Evolutionary conservation across 2,797 vertebrate genomes (phyloP).

Genomic region (Chelon auratus): DNA sequence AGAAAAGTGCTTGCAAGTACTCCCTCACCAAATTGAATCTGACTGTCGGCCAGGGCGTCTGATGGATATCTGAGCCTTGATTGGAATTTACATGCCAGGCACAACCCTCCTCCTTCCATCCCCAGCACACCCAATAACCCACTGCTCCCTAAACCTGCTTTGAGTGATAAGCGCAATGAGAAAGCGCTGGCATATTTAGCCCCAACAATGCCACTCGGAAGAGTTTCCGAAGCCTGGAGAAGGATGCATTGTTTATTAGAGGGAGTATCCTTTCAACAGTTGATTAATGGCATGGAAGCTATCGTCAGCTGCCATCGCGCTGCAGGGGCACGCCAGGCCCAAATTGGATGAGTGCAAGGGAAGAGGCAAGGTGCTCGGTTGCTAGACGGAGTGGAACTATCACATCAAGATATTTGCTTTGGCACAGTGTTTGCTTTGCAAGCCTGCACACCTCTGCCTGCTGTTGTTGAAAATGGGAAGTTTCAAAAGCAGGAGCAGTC

Average conservation of each 20-base stretch:
- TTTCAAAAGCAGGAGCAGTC: constrained; percentile 32
- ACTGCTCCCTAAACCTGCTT: constrained; percentile 66
- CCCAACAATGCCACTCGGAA: constrained; percentile 52
- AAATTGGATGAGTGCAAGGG: constrained; percentile 60
- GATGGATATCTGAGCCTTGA: constrained; percentile 78
- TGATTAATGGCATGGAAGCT: constrained; percentile 70
- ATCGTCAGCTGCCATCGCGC: constrained; percentile 58
- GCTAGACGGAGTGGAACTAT: constrained; percentile 59
- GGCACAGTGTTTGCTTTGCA: constrained; percentile 50
- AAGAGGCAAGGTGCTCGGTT: constrained; percentile 49
- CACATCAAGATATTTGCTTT: constrained; percentile 41
- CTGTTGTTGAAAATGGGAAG: constrained; percentile 37
- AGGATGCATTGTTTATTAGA: constrained; percentile 69
- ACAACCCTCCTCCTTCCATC: constrained; percentile 38
- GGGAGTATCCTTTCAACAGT: constrained; percentile 63
- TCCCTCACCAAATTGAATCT: constrained; percentile 77
- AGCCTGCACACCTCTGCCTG: constrained; percentile 27
- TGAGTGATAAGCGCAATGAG: constrained; percentile 73
- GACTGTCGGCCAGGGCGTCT: constrained; percentile 58
- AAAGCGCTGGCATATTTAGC: constrained; percentile 63
- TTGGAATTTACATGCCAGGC: constrained; percentile 79
- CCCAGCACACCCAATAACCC: constrained; percentile 59
- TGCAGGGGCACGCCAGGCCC: constrained; percentile 35
- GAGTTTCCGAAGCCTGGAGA: constrained; percentile 50
- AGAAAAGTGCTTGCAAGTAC: constrained; percentile 55